These are phyloP conservation scores for Riparia riparia DNA, from an alignment of 2,113 vertebrate species.

Conservation along the genomic window DNA sequence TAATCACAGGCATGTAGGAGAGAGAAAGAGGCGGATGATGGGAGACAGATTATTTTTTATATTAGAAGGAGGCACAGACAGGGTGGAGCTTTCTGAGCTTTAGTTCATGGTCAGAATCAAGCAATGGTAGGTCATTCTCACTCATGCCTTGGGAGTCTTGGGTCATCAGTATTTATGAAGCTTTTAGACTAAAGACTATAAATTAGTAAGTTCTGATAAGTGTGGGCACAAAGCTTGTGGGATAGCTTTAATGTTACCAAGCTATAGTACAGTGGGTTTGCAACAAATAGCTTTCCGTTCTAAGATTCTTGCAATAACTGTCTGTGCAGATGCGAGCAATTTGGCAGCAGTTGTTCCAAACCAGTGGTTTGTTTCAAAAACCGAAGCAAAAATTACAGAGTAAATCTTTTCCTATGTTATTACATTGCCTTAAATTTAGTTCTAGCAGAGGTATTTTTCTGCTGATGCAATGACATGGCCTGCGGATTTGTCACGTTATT, in stretches of 20 bases:
- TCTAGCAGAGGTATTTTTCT: slow-evolving; percentile 38
- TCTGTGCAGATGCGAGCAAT: slow-evolving; percentile 42
- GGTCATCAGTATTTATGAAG: neutral
- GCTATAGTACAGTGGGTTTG: neutral
- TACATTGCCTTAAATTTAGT: slow-evolving; percentile 47
- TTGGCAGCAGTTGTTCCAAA: slow-evolving; percentile 51
- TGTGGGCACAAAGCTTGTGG: neutral
- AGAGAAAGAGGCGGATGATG: neutral
- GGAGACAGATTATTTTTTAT: neutral
- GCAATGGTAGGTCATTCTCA: neutral
- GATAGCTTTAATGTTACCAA: neutral
- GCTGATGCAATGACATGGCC: neutral
- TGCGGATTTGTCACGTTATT: neutral
- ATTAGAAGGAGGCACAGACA: neutral
- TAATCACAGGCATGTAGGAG: neutral
- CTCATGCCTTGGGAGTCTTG: neutral
- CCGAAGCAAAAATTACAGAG: slow-evolving; percentile 41
- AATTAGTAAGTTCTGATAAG: neutral
- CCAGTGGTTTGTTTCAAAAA: slow-evolving; percentile 55
- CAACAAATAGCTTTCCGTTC: slow-evolving; percentile 6
- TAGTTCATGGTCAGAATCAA: neutral
- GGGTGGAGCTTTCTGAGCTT: neutral
- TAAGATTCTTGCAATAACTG: slow-evolving; percentile 14
- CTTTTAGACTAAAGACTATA: neutral
- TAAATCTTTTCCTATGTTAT: neutral